phyloP scores from a whole-genome alignment of 2,888 invertebrate genomes.

The Cantharis nigra region DNA sequence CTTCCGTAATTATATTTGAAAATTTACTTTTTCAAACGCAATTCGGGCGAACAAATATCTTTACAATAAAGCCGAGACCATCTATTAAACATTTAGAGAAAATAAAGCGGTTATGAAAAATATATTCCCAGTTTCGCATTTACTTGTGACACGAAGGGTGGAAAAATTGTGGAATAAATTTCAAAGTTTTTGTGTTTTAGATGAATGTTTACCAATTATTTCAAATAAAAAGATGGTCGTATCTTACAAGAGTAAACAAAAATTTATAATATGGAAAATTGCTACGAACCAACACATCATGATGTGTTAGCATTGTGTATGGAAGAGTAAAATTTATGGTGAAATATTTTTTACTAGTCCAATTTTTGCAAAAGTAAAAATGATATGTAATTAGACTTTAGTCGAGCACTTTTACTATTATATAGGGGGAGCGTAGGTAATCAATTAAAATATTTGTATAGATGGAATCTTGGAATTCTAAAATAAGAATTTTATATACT shows the following conservation, averaged over 20 bases:
- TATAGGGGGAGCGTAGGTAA: neutral
- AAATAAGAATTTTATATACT: constrained; percentile 27
- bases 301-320: neutral
- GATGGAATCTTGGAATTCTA: constrained; percentile 16
- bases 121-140: constrained; percentile 6
- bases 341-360: neutral
- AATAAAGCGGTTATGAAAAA: constrained; percentile 2
- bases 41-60: neutral
- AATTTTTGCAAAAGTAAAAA: neutral
- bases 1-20: constrained; percentile 7
- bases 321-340: neutral
- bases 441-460: constrained; percentile 29
- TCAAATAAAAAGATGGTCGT: neutral
- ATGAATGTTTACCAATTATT: neutral
- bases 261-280: neutral
- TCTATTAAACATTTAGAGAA: constrained; percentile 3
- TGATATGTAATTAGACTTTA: neutral
- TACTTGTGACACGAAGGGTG: constrained; percentile 12
- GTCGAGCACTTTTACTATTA: neutral
- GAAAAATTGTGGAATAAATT: constrained; percentile 9
- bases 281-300: neutral
- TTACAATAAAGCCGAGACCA: neutral
- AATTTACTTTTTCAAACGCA: constrained; percentile 3
- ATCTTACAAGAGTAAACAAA: neutral
- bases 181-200: neutral